Percentiles rank a stretch among this genome's conserved stretches.
Evolutionary conservation across 2,113 vertebrate species (phyloP).

Genomic region (Hypomesus transpacificus): DNA sequence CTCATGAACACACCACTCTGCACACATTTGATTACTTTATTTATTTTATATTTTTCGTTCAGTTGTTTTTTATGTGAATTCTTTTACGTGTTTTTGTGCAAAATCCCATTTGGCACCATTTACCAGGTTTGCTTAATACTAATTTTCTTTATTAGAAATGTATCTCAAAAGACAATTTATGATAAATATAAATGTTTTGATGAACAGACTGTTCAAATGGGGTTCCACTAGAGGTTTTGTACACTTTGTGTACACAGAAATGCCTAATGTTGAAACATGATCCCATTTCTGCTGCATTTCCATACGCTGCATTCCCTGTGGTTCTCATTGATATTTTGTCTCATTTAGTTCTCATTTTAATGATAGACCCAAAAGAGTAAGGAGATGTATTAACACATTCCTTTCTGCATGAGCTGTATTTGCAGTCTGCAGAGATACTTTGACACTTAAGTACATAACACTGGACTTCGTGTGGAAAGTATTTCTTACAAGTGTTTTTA

Average conservation of each 20-base stretch:
- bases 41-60: too few relatives aligned
- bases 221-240: slow-evolving; percentile 20
- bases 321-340: slow-evolving; percentile 58
- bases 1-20: too few relatives aligned
- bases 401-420: slow-evolving; percentile 10
- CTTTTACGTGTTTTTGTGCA: slow-evolving; percentile 21
- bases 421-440: neutral
- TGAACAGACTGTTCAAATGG: slow-evolving; percentile 54
- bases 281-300: slow-evolving; percentile 57
- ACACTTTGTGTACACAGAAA: slow-evolving; percentile 40
- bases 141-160: slow-evolving; percentile 61
- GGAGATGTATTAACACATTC: slow-evolving; percentile 34
- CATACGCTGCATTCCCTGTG: slow-evolving; percentile 47
- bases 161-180: slow-evolving; percentile 51
- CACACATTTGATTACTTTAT: too few relatives aligned
- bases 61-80: too few relatives aligned
- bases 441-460: neutral
- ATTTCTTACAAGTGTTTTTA: too few relatives aligned
- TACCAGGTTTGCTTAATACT: slow-evolving; percentile 60
- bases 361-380: slow-evolving; percentile 5
- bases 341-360: slow-evolving; percentile 48
- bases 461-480: neutral
- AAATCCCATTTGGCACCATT: slow-evolving; percentile 52
- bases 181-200: slow-evolving; percentile 48
- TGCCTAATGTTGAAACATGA: slow-evolving; percentile 63